A percentile compares a stretch with the other conserved stretches of the same genome.
Conservation (phyloP, 2,888 invertebrate genomes). For the Athetis lepigone region DNA sequence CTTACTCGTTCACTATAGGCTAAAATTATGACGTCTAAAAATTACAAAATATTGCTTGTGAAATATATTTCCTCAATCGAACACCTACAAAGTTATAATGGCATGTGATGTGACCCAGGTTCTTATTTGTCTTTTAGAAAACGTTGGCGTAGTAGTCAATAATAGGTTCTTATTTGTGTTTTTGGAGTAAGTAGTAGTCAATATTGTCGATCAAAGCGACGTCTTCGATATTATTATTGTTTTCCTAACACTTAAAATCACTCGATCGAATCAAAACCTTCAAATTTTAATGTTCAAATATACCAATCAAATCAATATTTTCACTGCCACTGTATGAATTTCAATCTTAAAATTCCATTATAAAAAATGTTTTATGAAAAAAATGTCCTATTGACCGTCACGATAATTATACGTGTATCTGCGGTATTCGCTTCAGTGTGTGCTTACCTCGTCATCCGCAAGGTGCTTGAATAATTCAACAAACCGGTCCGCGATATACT, state of each 20-base stretch:
- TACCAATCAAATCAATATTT: conserved; percentile 11
- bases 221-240: conserved; percentile 7
- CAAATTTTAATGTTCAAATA: neutral
- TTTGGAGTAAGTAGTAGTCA: neutral
- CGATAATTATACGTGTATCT: too few species aligned
- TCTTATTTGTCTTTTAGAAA: neutral
- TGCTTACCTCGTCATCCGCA: conserved; percentile 37
- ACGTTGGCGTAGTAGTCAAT: neutral
- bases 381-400: neutral
- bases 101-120: too few species aligned
- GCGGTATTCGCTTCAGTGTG: conserved; percentile 17
- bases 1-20: too few species aligned
- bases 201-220: neutral
- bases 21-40: too few species aligned
- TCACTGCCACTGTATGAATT: neutral
- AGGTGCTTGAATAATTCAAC: conserved; percentile 54
- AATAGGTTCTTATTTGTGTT: too few species aligned
- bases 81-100: too few species aligned
- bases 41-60: too few species aligned
- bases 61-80: too few species aligned
- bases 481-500: conserved; percentile 47
- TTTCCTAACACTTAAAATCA: conserved; percentile 11
- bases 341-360: conserved; percentile 1
- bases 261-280: conserved; percentile 16
- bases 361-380: neutral